These are phyloP conservation scores for Cerastis leucographa DNA, from an alignment of 2,888 invertebrate genomes.

Conservation along the genomic window DNA sequence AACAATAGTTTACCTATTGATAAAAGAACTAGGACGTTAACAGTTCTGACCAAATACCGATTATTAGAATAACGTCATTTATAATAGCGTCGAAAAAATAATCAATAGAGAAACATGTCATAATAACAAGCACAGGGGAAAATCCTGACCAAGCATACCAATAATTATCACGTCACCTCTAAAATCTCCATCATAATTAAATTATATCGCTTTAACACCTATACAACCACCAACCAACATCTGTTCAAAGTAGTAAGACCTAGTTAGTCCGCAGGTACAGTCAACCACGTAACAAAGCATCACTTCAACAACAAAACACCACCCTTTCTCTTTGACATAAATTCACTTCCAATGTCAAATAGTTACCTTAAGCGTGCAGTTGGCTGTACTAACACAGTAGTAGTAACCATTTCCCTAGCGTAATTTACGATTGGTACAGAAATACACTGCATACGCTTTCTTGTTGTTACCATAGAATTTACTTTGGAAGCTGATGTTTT, in stretches of 20 bases:
- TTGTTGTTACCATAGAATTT: conserved; percentile 46
- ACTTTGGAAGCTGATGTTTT: conserved; percentile 15
- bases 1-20: neutral
- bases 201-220: conserved; percentile 16
- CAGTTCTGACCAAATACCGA: neutral
- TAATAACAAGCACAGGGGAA: no score
- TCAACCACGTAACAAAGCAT: neutral
- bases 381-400: conserved; percentile 22
- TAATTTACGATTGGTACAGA: conserved; percentile 48
- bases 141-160: neutral
- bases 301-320: neutral
- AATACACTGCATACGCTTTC: conserved; percentile 44
- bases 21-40: neutral
- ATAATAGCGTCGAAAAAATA: neutral
- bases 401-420: conserved; percentile 38
- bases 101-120: neutral
- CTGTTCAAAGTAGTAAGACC: conserved; percentile 25
- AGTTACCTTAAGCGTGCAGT: neutral
- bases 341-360: conserved; percentile 13
- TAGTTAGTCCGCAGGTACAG: conserved; percentile 26
- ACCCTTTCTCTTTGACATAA: neutral
- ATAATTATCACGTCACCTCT: conserved; percentile 1
- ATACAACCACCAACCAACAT: conserved; percentile 24
- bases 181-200: conserved; percentile 16
- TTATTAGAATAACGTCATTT: neutral